A percentile compares a stretch with the other conserved stretches of the same genome.
Evolutionary conservation across 2,888 invertebrate species (phyloP).

Genomic region (Athalia circularis): DNA sequence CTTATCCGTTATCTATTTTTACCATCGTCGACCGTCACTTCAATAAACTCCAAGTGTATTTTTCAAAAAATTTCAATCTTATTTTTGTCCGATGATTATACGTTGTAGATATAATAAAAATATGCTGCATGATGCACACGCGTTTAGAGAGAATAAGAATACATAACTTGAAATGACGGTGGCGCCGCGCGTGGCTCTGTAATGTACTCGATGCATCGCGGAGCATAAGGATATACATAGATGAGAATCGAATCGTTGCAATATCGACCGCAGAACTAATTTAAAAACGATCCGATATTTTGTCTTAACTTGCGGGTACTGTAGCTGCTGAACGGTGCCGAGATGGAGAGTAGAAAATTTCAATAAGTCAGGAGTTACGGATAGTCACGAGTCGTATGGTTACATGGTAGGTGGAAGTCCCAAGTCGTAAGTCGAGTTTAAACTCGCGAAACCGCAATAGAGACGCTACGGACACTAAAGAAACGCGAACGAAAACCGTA

Average conservation of each 20-base stretch:
- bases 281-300: constrained; percentile 5
- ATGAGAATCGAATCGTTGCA: background rate
- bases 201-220: background rate
- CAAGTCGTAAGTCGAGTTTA: constrained; percentile 39
- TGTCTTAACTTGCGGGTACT: background rate
- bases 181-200: background rate
- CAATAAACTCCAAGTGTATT: too few relatives aligned
- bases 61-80: too few relatives aligned
- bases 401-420: constrained; percentile 3
- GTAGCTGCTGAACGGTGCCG: background rate
- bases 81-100: too few relatives aligned
- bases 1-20: too few relatives aligned
- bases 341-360: too few relatives aligned
- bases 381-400: constrained; percentile 37
- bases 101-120: background rate
- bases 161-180: constrained; percentile 1
- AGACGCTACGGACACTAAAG: background rate
- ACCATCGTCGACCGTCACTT: too few relatives aligned
- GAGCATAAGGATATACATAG: background rate
- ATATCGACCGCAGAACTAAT: too few relatives aligned
- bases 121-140: background rate
- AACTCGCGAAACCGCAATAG: constrained; percentile 39
- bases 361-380: background rate
- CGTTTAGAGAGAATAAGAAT: background rate
- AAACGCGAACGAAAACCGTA: constrained; percentile 22